Evolutionary conservation across 2,888 invertebrate genomes (phyloP).

Genomic region (Linnaemya tessellans): DNA sequence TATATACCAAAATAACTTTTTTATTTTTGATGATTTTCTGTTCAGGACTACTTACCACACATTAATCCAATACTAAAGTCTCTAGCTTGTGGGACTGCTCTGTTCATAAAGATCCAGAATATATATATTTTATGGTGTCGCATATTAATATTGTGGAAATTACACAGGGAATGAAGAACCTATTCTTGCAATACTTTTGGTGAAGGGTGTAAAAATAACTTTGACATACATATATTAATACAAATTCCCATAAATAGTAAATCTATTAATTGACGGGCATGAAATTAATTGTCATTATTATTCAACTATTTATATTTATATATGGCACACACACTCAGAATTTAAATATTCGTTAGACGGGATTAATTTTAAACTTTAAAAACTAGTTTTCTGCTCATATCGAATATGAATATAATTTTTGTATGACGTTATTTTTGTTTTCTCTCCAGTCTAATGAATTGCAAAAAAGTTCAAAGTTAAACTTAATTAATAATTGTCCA

Average conservation of each 20-base stretch:
- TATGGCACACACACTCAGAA: neutral
- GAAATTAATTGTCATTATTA: slow-evolving; percentile 34
- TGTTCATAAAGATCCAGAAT: too few relatives aligned
- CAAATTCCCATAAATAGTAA: neutral
- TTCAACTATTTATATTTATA: slow-evolving; percentile 26
- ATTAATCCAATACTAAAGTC: too few relatives aligned
- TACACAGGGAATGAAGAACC: too few relatives aligned
- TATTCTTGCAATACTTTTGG: too few relatives aligned
- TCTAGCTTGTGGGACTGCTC: too few relatives aligned
- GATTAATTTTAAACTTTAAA: slow-evolving; percentile 11
- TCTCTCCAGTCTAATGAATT: neutral
- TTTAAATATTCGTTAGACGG: slow-evolving; percentile 5
- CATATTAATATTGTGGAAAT: too few relatives aligned
- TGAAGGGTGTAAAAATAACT: neutral
- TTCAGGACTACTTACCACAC: too few relatives aligned
- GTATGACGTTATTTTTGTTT: neutral
- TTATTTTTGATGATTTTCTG: too few relatives aligned
- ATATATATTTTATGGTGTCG: too few relatives aligned
- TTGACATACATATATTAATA: slow-evolving; percentile 36
- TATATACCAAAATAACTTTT: too few relatives aligned
- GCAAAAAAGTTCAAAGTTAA: neutral
- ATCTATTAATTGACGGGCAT: slow-evolving; percentile 16
- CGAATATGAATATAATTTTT: neutral
- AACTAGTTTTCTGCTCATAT: neutral
- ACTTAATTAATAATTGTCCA: neutral